Evolutionary conservation across 1,140 invertebrate genomes (phyloP).

Genomic region (Habropoda laboriosa): DNA sequence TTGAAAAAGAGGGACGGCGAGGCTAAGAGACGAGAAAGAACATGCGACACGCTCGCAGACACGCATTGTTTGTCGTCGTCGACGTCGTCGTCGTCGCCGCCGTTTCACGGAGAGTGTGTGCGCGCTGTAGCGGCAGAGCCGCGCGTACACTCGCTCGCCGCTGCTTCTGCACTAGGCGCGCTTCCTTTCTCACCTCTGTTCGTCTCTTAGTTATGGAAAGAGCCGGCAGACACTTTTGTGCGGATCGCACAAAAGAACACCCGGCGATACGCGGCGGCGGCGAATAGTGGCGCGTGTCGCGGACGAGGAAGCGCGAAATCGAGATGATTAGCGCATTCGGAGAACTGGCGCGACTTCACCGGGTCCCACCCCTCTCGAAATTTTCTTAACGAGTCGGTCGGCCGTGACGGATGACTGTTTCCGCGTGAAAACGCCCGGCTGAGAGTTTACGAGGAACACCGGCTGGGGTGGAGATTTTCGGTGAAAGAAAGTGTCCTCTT

Average conservation of each 20-base stretch:
- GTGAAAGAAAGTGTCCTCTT: neutral
- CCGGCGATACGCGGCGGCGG: neutral
- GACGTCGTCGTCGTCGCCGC: too few relatives aligned
- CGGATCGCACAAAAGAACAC: constrained; percentile 51
- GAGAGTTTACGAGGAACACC: accelerated
- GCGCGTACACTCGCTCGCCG: constrained; percentile 12
- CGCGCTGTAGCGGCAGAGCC: constrained; percentile 14
- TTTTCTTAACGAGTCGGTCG: neutral
- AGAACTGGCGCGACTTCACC: neutral
- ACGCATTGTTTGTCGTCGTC: constrained; percentile 53
- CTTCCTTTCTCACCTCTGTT: constrained; percentile 20
- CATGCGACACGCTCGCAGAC: constrained; percentile 43
- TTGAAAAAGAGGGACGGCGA: constrained; percentile 6
- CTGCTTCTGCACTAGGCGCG: neutral
- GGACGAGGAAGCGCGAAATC: constrained; percentile 18
- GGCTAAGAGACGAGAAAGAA: constrained; percentile 4
- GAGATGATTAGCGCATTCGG: constrained; percentile 38
- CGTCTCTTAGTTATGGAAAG: constrained; percentile 50
- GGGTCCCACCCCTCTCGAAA: too few relatives aligned
- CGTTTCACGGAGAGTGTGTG: constrained; percentile 25
- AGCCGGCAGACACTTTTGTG: constrained; percentile 60
- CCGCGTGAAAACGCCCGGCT: neutral
- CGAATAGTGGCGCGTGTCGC: neutral
- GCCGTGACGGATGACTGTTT: neutral
- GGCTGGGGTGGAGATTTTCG: too few relatives aligned